Conservation (phyloP, 2,888 invertebrate species). For the Nysson spinosus region DNA sequence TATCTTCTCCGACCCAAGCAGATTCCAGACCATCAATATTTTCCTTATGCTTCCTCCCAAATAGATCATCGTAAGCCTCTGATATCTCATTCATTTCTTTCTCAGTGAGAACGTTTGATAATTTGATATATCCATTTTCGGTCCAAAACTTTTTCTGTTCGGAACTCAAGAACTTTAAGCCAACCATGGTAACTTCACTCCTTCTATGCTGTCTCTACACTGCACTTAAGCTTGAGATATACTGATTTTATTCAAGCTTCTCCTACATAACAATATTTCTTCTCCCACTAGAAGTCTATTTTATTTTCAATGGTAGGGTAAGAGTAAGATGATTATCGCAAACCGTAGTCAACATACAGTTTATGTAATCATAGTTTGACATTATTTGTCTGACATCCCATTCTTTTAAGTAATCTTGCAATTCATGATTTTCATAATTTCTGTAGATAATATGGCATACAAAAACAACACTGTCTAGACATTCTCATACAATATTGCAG, state of each 20-base stretch:
- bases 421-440: too few species aligned
- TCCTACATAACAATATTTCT: too few species aligned
- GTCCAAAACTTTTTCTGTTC: conserved; percentile 79
- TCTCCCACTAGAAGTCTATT: too few species aligned
- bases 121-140: conserved; percentile 79
- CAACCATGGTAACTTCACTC: conserved; percentile 59
- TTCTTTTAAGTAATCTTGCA: too few species aligned
- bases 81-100: conserved; percentile 78
- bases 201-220: not conserved
- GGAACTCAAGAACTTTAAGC: conserved; percentile 72
- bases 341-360: too few species aligned
- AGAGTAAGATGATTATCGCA: too few species aligned
- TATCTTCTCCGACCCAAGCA: conserved; percentile 80
- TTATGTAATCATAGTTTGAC: too few species aligned
- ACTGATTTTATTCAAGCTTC: not conserved
- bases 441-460: too few species aligned
- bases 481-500: too few species aligned
- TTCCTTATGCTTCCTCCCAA: conserved; percentile 77
- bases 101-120: conserved; percentile 77
- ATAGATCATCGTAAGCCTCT: conserved; percentile 79
- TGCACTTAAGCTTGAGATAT: not conserved
- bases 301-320: too few species aligned
- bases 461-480: too few species aligned
- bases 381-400: too few species aligned
- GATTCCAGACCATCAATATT: conserved; percentile 78